Percentiles rank a stretch among this genome's conserved stretches.
Evolutionary conservation across 2,113 vertebrate genomes (phyloP).

Genomic region (Apeltes quadracus): DNA sequence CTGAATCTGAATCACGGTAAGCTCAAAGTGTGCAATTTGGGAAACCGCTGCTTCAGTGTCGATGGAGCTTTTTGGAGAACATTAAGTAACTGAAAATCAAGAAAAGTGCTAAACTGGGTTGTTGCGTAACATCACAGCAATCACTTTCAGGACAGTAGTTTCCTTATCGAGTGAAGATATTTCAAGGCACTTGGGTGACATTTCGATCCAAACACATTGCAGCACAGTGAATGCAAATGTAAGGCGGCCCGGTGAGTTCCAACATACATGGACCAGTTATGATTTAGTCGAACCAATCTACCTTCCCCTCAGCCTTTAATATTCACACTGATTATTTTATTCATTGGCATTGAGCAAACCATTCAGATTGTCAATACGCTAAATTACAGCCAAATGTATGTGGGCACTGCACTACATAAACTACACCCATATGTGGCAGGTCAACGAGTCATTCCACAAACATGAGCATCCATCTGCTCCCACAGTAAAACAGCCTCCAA

Average conservation of each 20-base stretch:
- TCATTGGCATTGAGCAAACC: not conserved
- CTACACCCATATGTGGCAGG: not conserved
- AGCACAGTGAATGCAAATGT: conserved; percentile 6
- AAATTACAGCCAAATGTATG: not conserved
- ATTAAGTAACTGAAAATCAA: not conserved
- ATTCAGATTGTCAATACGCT: not conserved
- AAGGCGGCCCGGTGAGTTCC: too few relatives aligned
- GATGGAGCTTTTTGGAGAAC: not conserved
- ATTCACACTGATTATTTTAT: not conserved
- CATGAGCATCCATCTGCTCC: not conserved
- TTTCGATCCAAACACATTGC: not conserved
- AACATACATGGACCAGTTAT: not conserved
- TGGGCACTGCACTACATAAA: not conserved
- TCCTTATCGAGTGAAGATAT: not conserved
- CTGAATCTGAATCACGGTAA: not conserved
- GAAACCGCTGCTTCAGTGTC: not conserved
- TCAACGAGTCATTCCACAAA: not conserved
- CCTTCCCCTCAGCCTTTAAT: not conserved
- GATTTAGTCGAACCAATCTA: not conserved
- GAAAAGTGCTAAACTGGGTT: not conserved
- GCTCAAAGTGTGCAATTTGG: not conserved
- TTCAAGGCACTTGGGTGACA: not conserved
- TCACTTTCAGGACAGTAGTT: not conserved
- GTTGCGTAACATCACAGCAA: not conserved
- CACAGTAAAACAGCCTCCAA: not conserved